Percentiles rank a stretch among this genome's conserved stretches.
Evolutionary conservation across 2,888 invertebrate genomes (phyloP).

Genomic region (Drosophila tanythrix): DNA sequence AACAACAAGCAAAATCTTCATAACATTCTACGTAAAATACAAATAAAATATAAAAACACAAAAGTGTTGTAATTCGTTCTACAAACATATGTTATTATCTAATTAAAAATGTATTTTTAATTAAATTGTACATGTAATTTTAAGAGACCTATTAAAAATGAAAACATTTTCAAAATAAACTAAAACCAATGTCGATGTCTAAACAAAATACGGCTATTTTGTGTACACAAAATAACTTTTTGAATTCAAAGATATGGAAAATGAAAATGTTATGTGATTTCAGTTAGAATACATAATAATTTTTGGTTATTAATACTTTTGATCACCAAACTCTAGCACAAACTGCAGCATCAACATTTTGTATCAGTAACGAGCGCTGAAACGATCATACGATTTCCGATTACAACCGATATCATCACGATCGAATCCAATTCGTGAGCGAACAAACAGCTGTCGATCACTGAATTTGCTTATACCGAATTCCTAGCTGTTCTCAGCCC

Average conservation of each 20-base stretch:
- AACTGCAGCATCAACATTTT: neutral
- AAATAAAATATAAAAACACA: slow-evolving; percentile 1
- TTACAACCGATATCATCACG: neutral
- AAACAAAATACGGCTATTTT: neutral
- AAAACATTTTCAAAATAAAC: slow-evolving; percentile 31
- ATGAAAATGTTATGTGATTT: neutral
- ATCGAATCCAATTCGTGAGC: neutral
- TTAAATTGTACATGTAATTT: slow-evolving; percentile 47
- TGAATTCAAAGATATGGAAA: neutral
- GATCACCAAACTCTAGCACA: neutral
- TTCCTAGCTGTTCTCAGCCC: neutral
- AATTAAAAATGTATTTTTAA: slow-evolving; percentile 38
- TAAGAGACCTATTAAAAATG: slow-evolving; percentile 35
- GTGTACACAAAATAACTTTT: neutral
- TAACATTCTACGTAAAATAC: slow-evolving; percentile 49
- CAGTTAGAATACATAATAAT: no score
- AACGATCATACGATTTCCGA: neutral
- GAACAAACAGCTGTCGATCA: neutral
- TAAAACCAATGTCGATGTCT: neutral
- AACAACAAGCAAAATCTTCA: slow-evolving; percentile 49
- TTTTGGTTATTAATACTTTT: neutral
- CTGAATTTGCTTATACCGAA: neutral
- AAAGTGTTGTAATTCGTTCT: slow-evolving; percentile 30
- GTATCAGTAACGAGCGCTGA: neutral
- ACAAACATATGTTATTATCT: slow-evolving; percentile 35